A percentile compares a stretch with the other conserved stretches of the same genome.
Evolutionary conservation across 2,888 invertebrate genomes (phyloP).

Genomic region (Lasius fuliginosus): DNA sequence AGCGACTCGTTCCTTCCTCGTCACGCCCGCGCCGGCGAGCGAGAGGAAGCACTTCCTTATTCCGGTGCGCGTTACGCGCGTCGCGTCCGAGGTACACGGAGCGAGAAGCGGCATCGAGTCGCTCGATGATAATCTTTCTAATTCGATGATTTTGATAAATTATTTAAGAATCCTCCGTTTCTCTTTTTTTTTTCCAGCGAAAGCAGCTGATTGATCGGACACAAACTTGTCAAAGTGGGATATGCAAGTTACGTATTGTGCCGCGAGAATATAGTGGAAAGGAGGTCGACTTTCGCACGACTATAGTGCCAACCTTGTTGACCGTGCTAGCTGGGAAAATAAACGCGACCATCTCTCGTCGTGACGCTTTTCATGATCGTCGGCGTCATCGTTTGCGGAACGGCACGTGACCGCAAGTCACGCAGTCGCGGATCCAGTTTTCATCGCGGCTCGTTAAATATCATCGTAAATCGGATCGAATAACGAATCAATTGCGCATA

Average conservation of each 20-base stretch:
- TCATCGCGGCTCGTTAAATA: slow-evolving; percentile 52
- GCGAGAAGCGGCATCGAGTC: background rate
- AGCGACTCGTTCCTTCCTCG: slow-evolving; percentile 19
- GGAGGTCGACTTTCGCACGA: slow-evolving; percentile 62
- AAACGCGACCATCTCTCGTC: slow-evolving; percentile 20
- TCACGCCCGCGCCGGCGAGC: slow-evolving; percentile 3
- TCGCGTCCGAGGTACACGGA: background rate
- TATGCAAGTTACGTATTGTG: slow-evolving; percentile 5
- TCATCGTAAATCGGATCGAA: slow-evolving; percentile 56
- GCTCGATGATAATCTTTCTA: background rate
- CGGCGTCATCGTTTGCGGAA: slow-evolving; percentile 60
- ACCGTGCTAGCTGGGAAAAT: slow-evolving; percentile 23
- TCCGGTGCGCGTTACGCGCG: slow-evolving; percentile 33
- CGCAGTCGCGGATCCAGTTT: slow-evolving; percentile 55
- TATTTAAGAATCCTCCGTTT: background rate
- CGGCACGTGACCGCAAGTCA: slow-evolving; percentile 61
- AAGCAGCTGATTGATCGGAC: background rate
- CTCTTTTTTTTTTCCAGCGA: background rate
- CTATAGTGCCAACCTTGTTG: slow-evolving; percentile 35
- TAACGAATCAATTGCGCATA: slow-evolving; percentile 41
- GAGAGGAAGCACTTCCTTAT: slow-evolving; percentile 49
- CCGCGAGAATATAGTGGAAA: slow-evolving; percentile 51
- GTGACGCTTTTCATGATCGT: slow-evolving; percentile 67
- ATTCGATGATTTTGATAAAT: slow-evolving; percentile 4
- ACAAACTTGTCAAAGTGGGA: background rate